Evolutionary conservation across 2,888 invertebrate genomes (phyloP).

Genomic region (Archaeoteleia sp.): DNA sequence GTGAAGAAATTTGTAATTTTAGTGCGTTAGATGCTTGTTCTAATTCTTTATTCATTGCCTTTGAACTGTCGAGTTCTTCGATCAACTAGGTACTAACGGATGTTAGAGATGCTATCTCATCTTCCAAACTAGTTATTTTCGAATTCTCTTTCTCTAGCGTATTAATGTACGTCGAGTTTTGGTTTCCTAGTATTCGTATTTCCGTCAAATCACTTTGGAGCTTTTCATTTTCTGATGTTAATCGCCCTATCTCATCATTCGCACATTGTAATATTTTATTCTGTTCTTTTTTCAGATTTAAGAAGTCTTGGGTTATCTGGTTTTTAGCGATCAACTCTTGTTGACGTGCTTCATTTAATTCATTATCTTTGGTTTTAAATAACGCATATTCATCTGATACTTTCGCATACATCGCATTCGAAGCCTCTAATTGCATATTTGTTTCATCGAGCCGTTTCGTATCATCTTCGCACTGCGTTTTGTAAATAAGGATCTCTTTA

Average conservation of each 20-base stretch:
- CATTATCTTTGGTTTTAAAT: no score
- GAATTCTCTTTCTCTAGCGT: background rate
- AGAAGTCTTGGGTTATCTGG: background rate
- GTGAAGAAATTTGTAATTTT: no score
- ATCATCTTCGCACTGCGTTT: background rate
- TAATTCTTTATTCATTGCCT: no score
- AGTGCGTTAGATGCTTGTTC: no score
- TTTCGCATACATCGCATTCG: constrained; percentile 10
- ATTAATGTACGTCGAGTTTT: constrained; percentile 24
- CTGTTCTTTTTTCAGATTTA: background rate
- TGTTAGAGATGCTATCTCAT: no score
- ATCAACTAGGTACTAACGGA: no score
- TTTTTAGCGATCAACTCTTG: background rate
- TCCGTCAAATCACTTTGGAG: constrained; percentile 13
- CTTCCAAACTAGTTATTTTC: no score
- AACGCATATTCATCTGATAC: constrained; percentile 8
- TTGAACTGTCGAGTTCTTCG: no score
- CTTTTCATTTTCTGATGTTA: constrained; percentile 46
- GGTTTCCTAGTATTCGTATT: constrained; percentile 48
- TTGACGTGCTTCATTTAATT: no score
- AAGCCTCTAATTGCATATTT: constrained; percentile 26
- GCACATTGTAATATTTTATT: background rate
- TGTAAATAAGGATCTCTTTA: no score
- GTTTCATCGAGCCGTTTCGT: constrained; percentile 24
- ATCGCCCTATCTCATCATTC: constrained; percentile 27